phyloP scores from a whole-genome alignment of 2,797 vertebrate genomes.

The Avahi laniger region DNA sequence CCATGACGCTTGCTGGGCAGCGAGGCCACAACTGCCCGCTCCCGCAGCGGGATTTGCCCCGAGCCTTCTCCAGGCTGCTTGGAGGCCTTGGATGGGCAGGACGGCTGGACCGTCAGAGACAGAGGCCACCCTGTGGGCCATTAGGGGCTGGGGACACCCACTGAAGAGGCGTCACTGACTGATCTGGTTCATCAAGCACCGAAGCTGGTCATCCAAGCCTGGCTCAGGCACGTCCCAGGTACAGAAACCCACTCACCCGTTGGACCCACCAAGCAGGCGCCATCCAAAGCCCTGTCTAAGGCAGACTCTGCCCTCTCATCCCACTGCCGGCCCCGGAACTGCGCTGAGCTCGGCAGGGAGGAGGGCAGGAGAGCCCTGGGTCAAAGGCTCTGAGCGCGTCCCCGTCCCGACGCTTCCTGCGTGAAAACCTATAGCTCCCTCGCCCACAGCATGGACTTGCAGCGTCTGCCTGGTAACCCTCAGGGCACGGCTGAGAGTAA shows the following conservation, averaged over 20 bases:
- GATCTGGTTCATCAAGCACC: too few species aligned
- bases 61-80: rapidly evolving
- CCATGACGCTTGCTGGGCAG: rapidly evolving
- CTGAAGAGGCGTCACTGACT: not conserved
- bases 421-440: too few species aligned
- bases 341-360: not conserved
- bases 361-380: not conserved
- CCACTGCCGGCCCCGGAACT: rapidly evolving
- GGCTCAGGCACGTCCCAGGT: not conserved
- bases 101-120: not conserved
- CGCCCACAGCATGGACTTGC: rapidly evolving
- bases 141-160: too few species aligned
- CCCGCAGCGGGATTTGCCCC: too few species aligned
- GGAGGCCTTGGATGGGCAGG: not conserved
- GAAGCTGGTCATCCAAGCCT: not conserved
- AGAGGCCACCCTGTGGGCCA: not conserved
- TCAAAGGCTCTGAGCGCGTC: not conserved
- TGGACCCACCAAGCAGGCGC: not conserved
- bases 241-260: not conserved
- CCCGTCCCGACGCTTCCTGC: not conserved
- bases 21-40: not conserved
- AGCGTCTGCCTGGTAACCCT: not conserved
- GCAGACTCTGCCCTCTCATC: too few species aligned
- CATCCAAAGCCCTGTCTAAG: too few species aligned
- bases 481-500: not conserved